Evolutionary conservation across 2,113 vertebrate genomes (phyloP), one percentile per base, ranked within the genome.

Genomic region (Tor tambroides): DNA sequence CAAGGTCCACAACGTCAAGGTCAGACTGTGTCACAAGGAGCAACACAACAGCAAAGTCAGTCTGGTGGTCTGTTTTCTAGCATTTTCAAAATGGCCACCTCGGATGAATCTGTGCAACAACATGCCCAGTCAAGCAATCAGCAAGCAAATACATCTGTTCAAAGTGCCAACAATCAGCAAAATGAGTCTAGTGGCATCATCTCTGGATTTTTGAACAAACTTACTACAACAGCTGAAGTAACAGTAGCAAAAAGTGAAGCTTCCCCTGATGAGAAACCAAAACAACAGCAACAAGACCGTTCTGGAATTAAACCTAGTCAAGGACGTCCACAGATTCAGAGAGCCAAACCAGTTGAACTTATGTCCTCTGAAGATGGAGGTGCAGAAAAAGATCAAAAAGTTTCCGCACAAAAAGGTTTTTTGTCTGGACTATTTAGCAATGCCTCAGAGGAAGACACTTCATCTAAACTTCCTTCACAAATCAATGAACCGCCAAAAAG

Each of bases 61-160:
- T 79, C 92, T 89, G 91, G 91, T 82, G 91, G 93, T 30, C 80
- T 95, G 67, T 88, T 95, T 76, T 94, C 94, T 35, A 93, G 91
- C 65, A 89, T 96, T 89, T 93, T 96, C 87, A 98, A 95, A 80
- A 94, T 95, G 91, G 91, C 95, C 89, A 94, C 96, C 76, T 91
- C 92, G 80, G 95, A 96, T 82, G 69, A 82, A 32, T 86, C 78
- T 54, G 92, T 93, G 32, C 92, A 93, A 63, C 82, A 87, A 72
- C 84, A 86, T 79, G 28, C 75, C 32, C 83, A 88, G 46, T 26
- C 54, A 85, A 38, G 63, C n/a, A 65, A 65, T 87, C 89, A 91
- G 80, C 32, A 59, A 74, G 21, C 71, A 59, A 80, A 83, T 59
- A 90, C 88, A 28, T 23, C 89, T 49, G 80, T 38, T n/a, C 87